Conservation (phyloP, 2,888 invertebrate genomes). For the Phaedon cochleariae region DNA sequence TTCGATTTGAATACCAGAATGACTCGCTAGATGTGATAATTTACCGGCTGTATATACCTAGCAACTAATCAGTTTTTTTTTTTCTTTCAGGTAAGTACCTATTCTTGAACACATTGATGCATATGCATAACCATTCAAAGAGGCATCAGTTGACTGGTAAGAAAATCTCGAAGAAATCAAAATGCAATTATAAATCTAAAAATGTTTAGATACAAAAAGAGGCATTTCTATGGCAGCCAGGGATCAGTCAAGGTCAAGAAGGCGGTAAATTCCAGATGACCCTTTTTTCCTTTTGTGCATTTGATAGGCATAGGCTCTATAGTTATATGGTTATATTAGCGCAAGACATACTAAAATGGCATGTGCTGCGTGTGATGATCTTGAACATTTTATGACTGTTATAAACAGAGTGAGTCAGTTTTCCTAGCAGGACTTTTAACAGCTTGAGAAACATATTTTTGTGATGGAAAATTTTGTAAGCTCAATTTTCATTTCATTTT, state of each 20-base stretch:
- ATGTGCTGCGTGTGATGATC: neutral
- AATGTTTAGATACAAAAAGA: constrained; percentile 29
- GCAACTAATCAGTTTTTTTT: constrained; percentile 3
- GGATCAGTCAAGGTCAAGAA: constrained; percentile 22
- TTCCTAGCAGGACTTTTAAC: neutral
- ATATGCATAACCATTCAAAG: neutral
- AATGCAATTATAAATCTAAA: constrained; percentile 37
- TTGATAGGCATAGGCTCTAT: neutral
- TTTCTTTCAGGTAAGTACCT: constrained; percentile 19
- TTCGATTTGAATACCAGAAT: too few relatives aligned
- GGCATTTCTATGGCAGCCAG: constrained; percentile 15
- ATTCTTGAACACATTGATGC: neutral
- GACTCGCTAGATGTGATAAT: too few relatives aligned
- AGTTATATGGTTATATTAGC: too few relatives aligned
- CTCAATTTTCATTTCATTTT: too few relatives aligned
- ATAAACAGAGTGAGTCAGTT: constrained; percentile 15
- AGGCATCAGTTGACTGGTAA: neutral
- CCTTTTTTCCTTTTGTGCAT: neutral
- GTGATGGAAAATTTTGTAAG: too few relatives aligned
- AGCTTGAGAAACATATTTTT: too few relatives aligned
- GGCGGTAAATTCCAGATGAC: constrained; percentile 21
- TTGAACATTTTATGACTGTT: constrained; percentile 28
- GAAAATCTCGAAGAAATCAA: constrained; percentile 18
- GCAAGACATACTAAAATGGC: neutral
- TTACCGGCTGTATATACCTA: neutral